phyloP scores from a whole-genome alignment of 2,797 vertebrate genomes.

The Pangasius sanitwongsei region DNA sequence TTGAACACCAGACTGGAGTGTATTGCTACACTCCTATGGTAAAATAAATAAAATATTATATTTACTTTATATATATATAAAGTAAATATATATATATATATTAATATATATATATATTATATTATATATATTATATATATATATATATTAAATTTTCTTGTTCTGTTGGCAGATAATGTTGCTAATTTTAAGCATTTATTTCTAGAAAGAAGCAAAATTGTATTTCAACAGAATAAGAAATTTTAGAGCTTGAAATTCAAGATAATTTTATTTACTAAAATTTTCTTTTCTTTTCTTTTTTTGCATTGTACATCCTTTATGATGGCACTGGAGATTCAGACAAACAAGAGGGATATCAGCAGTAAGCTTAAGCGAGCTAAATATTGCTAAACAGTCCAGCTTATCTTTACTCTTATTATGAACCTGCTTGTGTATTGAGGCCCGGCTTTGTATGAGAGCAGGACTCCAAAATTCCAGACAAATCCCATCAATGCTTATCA shows the following conservation, averaged over 20 bases:
- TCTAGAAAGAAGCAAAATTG: no score
- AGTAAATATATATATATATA: no score
- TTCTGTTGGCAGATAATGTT: no score
- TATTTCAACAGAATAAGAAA: no score
- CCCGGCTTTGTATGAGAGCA: background rate
- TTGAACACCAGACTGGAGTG: background rate
- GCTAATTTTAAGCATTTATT: no score
- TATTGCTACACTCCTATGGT: no score
- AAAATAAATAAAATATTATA: no score
- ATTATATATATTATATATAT: no score
- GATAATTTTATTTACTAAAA: background rate
- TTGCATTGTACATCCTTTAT: background rate
- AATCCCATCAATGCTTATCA: background rate
- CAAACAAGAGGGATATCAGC: background rate
- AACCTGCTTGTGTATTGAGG: background rate
- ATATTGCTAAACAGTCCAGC: background rate
- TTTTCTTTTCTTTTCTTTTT: background rate
- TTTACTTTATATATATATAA: no score
- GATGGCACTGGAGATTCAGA: background rate
- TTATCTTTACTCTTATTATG: background rate
- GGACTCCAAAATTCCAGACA: constrained; percentile 12
- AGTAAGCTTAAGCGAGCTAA: background rate
- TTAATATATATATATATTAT: no score
- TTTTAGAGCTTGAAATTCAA: background rate
- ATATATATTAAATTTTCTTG: no score